These are phyloP conservation scores for Agriotes lineatus DNA, from an alignment of 2,888 invertebrate species.

Conservation along the genomic window DNA sequence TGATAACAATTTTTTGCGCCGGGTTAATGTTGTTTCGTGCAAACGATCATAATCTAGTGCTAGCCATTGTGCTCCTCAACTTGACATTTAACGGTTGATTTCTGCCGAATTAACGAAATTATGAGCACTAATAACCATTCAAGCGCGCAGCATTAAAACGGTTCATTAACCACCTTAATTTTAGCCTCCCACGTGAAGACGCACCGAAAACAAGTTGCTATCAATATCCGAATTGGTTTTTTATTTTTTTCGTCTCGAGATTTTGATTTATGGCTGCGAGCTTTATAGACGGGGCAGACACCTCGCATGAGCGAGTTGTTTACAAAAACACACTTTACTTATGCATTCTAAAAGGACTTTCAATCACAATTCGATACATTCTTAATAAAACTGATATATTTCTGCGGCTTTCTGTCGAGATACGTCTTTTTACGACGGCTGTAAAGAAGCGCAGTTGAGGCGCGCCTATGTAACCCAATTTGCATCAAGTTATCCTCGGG, in stretches of 20 bases:
- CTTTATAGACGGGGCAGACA: slow-evolving; percentile 21
- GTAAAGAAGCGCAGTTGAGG: slow-evolving; percentile 7
- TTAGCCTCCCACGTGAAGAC: slow-evolving; percentile 23
- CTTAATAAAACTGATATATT: slow-evolving; percentile 29
- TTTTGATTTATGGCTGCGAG: slow-evolving; percentile 20
- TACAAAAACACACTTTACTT: slow-evolving; percentile 19
- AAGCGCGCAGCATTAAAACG: slow-evolving; percentile 29
- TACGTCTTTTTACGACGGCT: slow-evolving; percentile 24
- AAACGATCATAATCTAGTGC: neutral
- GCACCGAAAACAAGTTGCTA: slow-evolving; percentile 18
- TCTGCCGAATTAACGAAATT: slow-evolving; percentile 21
- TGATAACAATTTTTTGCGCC: neutral
- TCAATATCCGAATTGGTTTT: slow-evolving; percentile 14
- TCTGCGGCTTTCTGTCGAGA: slow-evolving; percentile 25
- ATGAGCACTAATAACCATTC: slow-evolving; percentile 9
- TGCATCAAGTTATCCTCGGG: slow-evolving; percentile 27
- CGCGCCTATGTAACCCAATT: slow-evolving; percentile 29
- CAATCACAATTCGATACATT: slow-evolving; percentile 34
- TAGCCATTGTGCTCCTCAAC: slow-evolving; percentile 11
- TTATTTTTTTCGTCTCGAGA: slow-evolving; percentile 14
- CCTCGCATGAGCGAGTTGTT: slow-evolving; percentile 23
- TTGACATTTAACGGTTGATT: slow-evolving; percentile 22
- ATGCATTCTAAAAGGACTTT: slow-evolving; percentile 23
- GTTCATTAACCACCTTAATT: slow-evolving; percentile 35
- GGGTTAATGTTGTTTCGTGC: neutral